Base-by-base conservation (phyloP, 2,888 invertebrate genomes). In the Patella ulyssiponensis region DNA sequence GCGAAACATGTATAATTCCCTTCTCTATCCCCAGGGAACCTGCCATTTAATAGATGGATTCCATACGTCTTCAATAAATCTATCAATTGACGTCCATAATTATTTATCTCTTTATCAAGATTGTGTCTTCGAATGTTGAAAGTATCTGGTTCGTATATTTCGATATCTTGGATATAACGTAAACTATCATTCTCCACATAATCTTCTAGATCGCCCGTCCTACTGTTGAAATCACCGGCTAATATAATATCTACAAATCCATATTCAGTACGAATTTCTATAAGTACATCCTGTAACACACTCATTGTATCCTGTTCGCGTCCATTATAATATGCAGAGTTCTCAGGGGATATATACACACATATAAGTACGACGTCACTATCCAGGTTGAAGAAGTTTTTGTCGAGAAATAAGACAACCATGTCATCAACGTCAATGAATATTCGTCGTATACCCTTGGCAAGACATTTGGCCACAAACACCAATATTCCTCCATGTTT, bases 1-100 rank as follows among this genome's bases (percentile, higher is more conserved):
- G 64, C 64, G n/a, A 23, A 20, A 15, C 64, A 64, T 15, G 64
- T 64, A 58, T 58, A 58, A 58, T 58, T 58, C 17, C 64, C 64
- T 20, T n/a, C 64, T 17, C 9, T 17, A 12, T 64, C 64, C 0
- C 64, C n/a, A 64, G 64, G 58, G 58, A 58, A 58, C n/a, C 58
- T 15, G 17, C 17, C 58, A 58, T 58, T 58, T 58, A 58, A 15
- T n/a, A 58, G 15, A n/a, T 58, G 17, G 58, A 58, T 58, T 15
- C 17, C 15, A 4, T n/a, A 58, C n/a, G n/a, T 17, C n/a, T 17
- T 58, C 17, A 15, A 7, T n/a, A 58, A n/a, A 58, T 58, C 58
- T 58, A 58, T 58, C 15, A 58, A n/a, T 58, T n/a, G 58, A 9
- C 58, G 58, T 58, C 58, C 58, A 58, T 58, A 58, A 58, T 58